Percentiles rank a stretch among this genome's conserved stretches.
phyloP scores from a whole-genome alignment of 2,797 vertebrate species.

The Telmatherina bonti region DNA sequence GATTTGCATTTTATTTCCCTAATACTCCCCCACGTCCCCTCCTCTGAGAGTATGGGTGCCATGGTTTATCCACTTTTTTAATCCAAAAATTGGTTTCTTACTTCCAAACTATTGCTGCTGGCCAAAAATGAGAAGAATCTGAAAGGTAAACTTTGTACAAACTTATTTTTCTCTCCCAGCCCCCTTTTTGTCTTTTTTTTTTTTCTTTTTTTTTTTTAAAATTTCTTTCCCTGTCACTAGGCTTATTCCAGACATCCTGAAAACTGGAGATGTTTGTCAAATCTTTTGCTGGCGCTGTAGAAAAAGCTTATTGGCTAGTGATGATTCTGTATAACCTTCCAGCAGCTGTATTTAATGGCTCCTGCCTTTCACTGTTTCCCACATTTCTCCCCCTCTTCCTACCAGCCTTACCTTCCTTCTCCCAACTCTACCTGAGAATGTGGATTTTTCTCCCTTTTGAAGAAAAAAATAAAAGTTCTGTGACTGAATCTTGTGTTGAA shows the following conservation, averaged over 20 bases:
- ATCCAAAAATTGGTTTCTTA: constrained; percentile 71
- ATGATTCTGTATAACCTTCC: constrained; percentile 80
- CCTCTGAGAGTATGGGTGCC: constrained; percentile 82
- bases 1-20: constrained; percentile 64
- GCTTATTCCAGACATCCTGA: constrained; percentile 63
- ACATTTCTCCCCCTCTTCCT: constrained; percentile 27
- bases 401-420: background rate
- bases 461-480: constrained; percentile 81
- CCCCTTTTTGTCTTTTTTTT: no score
- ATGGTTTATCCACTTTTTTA: constrained; percentile 81
- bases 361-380: constrained; percentile 65
- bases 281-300: constrained; percentile 75
- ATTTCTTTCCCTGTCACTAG: constrained; percentile 49
- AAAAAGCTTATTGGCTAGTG: constrained; percentile 82
- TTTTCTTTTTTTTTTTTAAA: background rate
- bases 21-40: background rate
- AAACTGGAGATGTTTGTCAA: constrained; percentile 75
- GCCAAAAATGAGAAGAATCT: constrained; percentile 73
- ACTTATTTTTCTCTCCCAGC: constrained; percentile 33
- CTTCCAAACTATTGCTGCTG: constrained; percentile 80
- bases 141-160: constrained; percentile 65
- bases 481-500: constrained; percentile 63
- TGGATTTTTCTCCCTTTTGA: constrained; percentile 82
- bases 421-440: constrained; percentile 74
- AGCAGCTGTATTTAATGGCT: constrained; percentile 81